Percentiles rank a stretch among this genome's conserved stretches.
phyloP scores from a whole-genome alignment of 1,140 invertebrate species.

The Drosophila guanche region DNA sequence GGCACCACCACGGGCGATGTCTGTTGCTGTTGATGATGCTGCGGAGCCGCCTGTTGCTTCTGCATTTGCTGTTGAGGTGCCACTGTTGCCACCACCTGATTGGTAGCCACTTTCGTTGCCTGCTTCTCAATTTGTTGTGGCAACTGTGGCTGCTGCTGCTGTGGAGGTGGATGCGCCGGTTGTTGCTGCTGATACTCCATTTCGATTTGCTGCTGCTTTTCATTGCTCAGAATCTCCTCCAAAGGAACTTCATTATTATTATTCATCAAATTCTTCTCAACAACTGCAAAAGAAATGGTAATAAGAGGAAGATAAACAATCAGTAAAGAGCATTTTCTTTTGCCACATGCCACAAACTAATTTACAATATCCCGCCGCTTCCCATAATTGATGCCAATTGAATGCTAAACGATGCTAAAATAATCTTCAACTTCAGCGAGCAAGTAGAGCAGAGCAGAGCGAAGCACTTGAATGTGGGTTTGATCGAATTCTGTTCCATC shows the following conservation, averaged over 20 bases:
- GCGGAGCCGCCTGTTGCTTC: slow-evolving; percentile 20
- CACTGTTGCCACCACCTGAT: slow-evolving; percentile 41
- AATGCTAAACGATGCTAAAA: slow-evolving; percentile 61
- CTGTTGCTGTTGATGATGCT: slow-evolving; percentile 57
- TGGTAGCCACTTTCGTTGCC: slow-evolving; percentile 7
- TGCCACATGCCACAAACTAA: slow-evolving; percentile 55
- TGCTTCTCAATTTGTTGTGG: slow-evolving; percentile 23
- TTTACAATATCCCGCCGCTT: slow-evolving; percentile 52
- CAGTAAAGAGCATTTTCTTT: slow-evolving; percentile 23
- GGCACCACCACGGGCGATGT: slow-evolving; percentile 33
- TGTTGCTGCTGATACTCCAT: slow-evolving; percentile 39
- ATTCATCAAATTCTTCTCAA: slow-evolving; percentile 59
- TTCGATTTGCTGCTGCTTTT: slow-evolving; percentile 39
- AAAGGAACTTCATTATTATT: slow-evolving; percentile 58
- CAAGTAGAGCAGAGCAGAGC: slow-evolving; percentile 1
- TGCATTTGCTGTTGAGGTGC: slow-evolving; percentile 29
- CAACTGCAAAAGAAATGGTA: slow-evolving; percentile 53
- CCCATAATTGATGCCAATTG: slow-evolving; percentile 76
- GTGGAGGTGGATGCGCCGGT: slow-evolving; percentile 6
- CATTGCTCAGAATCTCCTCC: slow-evolving; percentile 48
- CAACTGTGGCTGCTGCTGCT: slow-evolving; percentile 33
- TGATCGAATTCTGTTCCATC: not conserved
- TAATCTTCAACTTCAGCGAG: slow-evolving; percentile 26
- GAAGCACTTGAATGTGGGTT: too few relatives aligned
- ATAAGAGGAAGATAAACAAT: slow-evolving; percentile 16